These are phyloP conservation scores for Melanostoma mellinum DNA, from an alignment of 2,888 invertebrate species.

Conservation along the genomic window DNA sequence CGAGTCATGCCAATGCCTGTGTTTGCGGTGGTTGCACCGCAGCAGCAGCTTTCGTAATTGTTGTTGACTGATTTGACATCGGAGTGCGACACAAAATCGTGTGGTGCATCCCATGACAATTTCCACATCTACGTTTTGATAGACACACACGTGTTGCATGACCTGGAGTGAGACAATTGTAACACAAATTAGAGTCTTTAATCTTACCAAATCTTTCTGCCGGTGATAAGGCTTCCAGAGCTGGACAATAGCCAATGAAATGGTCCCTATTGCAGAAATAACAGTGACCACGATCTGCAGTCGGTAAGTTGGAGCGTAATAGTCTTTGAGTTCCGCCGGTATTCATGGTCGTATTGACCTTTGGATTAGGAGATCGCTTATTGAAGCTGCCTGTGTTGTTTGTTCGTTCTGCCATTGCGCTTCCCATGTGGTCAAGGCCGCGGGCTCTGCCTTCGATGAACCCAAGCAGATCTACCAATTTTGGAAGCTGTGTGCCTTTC, in stretches of 20 bases:
- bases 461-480: slow-evolving; percentile 2
- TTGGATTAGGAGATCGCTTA: slow-evolving; percentile 3
- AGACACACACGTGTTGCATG: slow-evolving; percentile 35
- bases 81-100: slow-evolving; percentile 16
- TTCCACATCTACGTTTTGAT: slow-evolving; percentile 21
- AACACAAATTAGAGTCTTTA: slow-evolving; percentile 36
- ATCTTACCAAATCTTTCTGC: slow-evolving; percentile 31
- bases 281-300: slow-evolving; percentile 33
- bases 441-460: slow-evolving; percentile 49
- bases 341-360: slow-evolving; percentile 2
- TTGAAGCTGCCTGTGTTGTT: neutral
- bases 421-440: slow-evolving; percentile 28
- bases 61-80: neutral
- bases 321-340: slow-evolving; percentile 19
- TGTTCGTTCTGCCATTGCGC: slow-evolving; percentile 9
- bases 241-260: slow-evolving; percentile 17
- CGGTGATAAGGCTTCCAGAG: neutral
- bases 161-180: slow-evolving; percentile 47
- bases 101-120: slow-evolving; percentile 21
- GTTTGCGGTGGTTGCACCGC: neutral
- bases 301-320: slow-evolving; percentile 22
- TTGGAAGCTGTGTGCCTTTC: slow-evolving; percentile 25
- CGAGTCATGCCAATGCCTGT: slow-evolving; percentile 22
- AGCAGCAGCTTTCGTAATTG: neutral
- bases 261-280: slow-evolving; percentile 34